A percentile compares a stretch with the other conserved stretches of the same genome.
Conservation (phyloP, 2,888 invertebrate genomes). For the Sphaerophoria rueppellii region DNA sequence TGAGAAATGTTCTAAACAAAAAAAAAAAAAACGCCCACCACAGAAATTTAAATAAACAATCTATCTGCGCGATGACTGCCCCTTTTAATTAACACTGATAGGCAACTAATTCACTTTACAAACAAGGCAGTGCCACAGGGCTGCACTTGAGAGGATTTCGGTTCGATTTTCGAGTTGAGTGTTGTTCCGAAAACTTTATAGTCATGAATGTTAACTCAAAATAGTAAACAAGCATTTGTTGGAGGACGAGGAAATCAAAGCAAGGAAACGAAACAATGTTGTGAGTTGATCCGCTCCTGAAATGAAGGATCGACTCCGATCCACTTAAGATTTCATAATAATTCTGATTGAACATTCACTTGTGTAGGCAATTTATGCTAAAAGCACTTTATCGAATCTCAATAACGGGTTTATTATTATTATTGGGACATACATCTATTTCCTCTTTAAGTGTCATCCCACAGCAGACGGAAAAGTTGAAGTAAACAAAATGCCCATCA, state of each 20-base stretch:
- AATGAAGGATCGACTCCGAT: not conserved
- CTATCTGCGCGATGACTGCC: slow-evolving; percentile 55
- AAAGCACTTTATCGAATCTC: slow-evolving; percentile 43
- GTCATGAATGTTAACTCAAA: too few relatives aligned
- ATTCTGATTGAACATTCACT: slow-evolving; percentile 39
- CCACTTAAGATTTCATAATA: slow-evolving; percentile 34
- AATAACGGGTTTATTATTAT: not conserved
- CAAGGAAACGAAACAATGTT: not conserved
- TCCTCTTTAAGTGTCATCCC: not conserved
- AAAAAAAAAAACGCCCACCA: slow-evolving; percentile 57
- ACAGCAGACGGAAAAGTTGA: slow-evolving; percentile 1
- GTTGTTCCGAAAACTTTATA: too few relatives aligned
- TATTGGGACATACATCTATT: not conserved
- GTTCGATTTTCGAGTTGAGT: not conserved
- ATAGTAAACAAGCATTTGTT: too few relatives aligned
- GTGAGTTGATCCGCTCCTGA: slow-evolving; percentile 4
- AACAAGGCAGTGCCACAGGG: not conserved
- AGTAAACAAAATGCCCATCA: not conserved
- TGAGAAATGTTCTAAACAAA: slow-evolving; percentile 55
- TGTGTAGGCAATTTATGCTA: slow-evolving; percentile 38
- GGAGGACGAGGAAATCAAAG: too few relatives aligned
- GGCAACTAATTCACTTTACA: slow-evolving; percentile 23
- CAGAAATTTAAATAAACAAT: slow-evolving; percentile 8
- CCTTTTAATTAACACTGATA: slow-evolving; percentile 65
- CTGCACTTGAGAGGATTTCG: not conserved